Conservation (phyloP, 2,888 invertebrate genomes). For the Creontiades dilutus region DNA sequence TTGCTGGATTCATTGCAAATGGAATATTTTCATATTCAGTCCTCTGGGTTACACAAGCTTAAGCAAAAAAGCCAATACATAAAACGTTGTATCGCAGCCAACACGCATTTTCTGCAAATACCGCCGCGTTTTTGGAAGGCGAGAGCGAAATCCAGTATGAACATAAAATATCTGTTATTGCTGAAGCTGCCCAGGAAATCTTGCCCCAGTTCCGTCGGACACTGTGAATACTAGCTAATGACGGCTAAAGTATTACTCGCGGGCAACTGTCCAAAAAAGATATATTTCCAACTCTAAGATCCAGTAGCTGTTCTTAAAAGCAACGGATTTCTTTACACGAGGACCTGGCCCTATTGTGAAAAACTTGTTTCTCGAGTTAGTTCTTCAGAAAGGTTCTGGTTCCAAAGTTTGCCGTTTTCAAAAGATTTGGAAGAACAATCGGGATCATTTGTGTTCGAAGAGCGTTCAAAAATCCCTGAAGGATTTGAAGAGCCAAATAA, state of each 20-base stretch:
- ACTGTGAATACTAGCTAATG: slow-evolving; percentile 14
- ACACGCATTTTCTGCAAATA: slow-evolving; percentile 8
- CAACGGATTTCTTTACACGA: slow-evolving; percentile 1
- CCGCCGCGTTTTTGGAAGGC: background rate
- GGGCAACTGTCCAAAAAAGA: slow-evolving; percentile 24
- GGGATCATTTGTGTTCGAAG: background rate
- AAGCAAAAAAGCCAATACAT: background rate
- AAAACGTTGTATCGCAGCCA: slow-evolving; percentile 36
- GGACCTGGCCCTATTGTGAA: background rate
- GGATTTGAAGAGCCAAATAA: background rate
- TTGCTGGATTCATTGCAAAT: background rate
- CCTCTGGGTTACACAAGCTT: background rate
- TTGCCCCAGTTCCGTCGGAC: slow-evolving; percentile 23
- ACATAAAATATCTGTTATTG: slow-evolving; percentile 27
- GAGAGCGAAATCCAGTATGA: background rate
- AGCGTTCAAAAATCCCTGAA: background rate
- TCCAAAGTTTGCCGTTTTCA: background rate
- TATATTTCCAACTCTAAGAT: background rate
- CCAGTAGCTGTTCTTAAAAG: slow-evolving; percentile 18
- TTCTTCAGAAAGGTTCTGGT: slow-evolving; percentile 2
- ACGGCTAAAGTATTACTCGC: slow-evolving; percentile 27
- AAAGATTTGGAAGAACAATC: background rate
- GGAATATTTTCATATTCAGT: background rate
- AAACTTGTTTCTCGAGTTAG: background rate
- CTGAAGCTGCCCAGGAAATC: slow-evolving; percentile 22